A percentile compares a stretch with the other conserved stretches of the same genome.
These are phyloP conservation scores for Pagrus major DNA, from an alignment of 2,113 vertebrate genomes.

Conservation along the genomic window DNA sequence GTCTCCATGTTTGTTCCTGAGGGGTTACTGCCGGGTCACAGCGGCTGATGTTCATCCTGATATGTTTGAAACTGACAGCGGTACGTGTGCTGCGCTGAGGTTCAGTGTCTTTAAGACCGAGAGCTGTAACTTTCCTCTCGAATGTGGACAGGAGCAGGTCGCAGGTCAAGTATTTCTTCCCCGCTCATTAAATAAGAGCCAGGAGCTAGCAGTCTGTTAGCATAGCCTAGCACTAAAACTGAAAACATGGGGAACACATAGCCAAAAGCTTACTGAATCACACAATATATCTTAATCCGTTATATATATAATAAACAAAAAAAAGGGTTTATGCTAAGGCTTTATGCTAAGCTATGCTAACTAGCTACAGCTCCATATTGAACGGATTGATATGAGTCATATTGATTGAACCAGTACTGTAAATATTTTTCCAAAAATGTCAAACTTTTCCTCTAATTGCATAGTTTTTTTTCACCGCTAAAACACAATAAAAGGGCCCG, in stretches of 20 bases:
- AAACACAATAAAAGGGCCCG: neutral
- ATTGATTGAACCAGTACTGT: too few species aligned
- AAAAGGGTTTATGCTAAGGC: too few species aligned
- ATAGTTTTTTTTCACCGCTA: neutral
- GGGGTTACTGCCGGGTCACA: constrained; percentile 51
- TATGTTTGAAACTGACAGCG: constrained; percentile 2
- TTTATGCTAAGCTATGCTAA: constrained; percentile 9
- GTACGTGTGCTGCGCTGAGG: neutral
- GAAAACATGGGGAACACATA: neutral
- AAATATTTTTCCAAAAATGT: too few species aligned
- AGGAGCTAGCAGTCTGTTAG: neutral
- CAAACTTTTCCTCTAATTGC: neutral
- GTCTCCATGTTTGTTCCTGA: neutral
- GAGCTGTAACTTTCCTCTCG: neutral
- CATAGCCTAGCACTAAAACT: neutral
- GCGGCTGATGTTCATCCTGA: neutral
- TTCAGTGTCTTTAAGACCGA: neutral
- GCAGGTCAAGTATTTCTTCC: too few species aligned
- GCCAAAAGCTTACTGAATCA: too few species aligned
- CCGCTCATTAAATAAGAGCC: too few species aligned
- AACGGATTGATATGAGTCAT: too few species aligned
- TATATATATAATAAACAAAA: too few species aligned
- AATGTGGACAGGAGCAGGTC: too few species aligned
- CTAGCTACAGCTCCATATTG: too few species aligned
- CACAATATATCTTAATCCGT: too few species aligned